Conservation (phyloP, 2,888 invertebrate species). For the Morpho helenor region DNA sequence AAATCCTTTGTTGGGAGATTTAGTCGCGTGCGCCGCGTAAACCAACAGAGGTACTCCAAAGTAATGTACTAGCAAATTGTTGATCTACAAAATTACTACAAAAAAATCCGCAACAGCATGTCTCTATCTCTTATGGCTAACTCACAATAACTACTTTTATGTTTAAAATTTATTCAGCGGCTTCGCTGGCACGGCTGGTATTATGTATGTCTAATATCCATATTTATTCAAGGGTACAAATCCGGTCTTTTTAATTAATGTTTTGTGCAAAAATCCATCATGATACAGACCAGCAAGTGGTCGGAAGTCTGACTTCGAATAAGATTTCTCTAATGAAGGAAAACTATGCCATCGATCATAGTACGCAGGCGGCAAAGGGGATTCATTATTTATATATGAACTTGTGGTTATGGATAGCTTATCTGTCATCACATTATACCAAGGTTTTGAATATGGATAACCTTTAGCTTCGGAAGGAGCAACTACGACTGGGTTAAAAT, state of each 20-base stretch:
- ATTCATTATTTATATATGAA: constrained; percentile 42
- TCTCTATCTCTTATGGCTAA: too few relatives aligned
- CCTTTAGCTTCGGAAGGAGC: constrained; percentile 6
- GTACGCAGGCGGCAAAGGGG: constrained; percentile 40
- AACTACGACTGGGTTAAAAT: constrained; percentile 4
- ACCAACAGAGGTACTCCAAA: too few relatives aligned
- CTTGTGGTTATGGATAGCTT: constrained; percentile 53
- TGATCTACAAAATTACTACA: too few relatives aligned
- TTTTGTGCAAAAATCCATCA: constrained; percentile 62
- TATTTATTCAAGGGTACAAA: constrained; percentile 43
- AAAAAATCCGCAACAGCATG: too few relatives aligned
- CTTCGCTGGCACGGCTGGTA: too few relatives aligned
- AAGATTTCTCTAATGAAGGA: constrained; percentile 38
- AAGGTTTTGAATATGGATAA: constrained; percentile 39
- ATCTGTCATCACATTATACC: constrained; percentile 49
- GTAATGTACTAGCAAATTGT: too few relatives aligned
- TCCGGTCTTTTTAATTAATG: constrained; percentile 43
- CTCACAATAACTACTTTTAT: too few relatives aligned
- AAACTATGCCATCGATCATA: constrained; percentile 58
- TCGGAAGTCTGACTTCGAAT: constrained; percentile 47
- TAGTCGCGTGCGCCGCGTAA: too few relatives aligned
- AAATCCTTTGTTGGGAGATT: too few relatives aligned
- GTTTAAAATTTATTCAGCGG: too few relatives aligned
- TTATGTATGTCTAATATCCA: constrained; percentile 18
- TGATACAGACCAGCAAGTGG: constrained; percentile 70